Evolutionary conservation across 2,113 vertebrate species (phyloP), one percentile per base, ranked within the genome.

Genomic region (Mellivora capensis): DNA sequence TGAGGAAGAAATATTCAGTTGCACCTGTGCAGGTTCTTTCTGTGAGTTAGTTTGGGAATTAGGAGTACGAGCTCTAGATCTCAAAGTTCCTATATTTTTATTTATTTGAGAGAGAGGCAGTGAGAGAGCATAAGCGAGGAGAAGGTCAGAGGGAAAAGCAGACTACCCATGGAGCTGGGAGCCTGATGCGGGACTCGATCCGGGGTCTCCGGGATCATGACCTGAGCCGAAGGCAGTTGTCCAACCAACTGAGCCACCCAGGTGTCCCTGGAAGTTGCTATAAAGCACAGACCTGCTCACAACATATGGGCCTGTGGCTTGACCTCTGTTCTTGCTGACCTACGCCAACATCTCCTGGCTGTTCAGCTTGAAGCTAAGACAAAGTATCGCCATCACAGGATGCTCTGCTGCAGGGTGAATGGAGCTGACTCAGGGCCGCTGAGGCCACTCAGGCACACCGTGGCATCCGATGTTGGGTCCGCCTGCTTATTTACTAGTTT

Each of bases 401-500:
- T 25, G 13, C 4, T 0, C 7, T 11, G 12, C 74, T 52, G 0
- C 7, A 25, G 76, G 39, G 79, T 11, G 3, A 18, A 67, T 1
- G 76, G 7, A 4, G 25, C 44, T 87, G 97, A 96, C 64, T 62
- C 79, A 69, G 89, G 27, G n/a, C 89, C 12, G 0, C 1, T 0
- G 93, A 87, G 74, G 83, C 29, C 17, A 23, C 15, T n/a, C 86
- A 4, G 34, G 74, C 9, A 12, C 47, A 31, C 23, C 0, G 0
- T 15, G 4, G 27, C 12, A 23, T 96, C 76, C 74, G 7, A 67
- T 91, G 4, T 47, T 64, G 77, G 96, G 6, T 2, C 64, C 64
- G 47, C 57, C 39, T 86, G 59, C 20, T 97, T 95, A 97, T 42
- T 93, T 96, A 76, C 79, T 96, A 89, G 27, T 42, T 95, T 93